Percentiles rank a stretch among this genome's conserved stretches.
Conservation (phyloP, 2,797 vertebrate species). For the Sebastiscus tertius region DNA sequence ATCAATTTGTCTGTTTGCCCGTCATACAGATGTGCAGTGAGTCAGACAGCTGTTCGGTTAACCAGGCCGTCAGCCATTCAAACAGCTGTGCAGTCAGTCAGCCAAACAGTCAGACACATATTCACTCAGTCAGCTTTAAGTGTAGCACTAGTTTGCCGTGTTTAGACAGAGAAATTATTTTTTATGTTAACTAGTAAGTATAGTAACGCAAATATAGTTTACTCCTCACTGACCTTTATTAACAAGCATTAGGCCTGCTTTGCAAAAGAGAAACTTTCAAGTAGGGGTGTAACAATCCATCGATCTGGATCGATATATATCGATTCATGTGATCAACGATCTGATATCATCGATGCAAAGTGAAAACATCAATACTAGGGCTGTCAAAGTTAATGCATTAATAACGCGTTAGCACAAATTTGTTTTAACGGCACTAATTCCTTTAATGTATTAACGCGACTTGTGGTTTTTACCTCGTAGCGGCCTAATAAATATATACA, state of each 20-base stretch:
- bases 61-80: slow-evolving; percentile 27
- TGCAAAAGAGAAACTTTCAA: background rate
- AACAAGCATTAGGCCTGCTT: background rate
- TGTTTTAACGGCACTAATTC: too few species aligned
- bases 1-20: slow-evolving; percentile 52
- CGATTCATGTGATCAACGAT: too few species aligned
- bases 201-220: background rate
- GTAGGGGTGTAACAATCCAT: too few species aligned
- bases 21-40: slow-evolving; percentile 51
- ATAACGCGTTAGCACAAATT: too few species aligned
- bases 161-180: background rate
- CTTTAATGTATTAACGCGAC: too few species aligned
- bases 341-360: accelerated
- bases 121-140: background rate
- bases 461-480: too few species aligned
- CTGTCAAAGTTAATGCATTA: too few species aligned
- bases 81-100: slow-evolving; percentile 37
- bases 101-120: background rate
- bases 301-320: too few species aligned
- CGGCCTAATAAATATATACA: too few species aligned
- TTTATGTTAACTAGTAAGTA: background rate
- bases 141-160: background rate
- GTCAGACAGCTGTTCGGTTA: slow-evolving; percentile 55
- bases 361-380: too few species aligned
- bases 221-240: background rate